Base-by-base conservation (phyloP, 2,113 vertebrate species). In the Lynx canadensis region DNA sequence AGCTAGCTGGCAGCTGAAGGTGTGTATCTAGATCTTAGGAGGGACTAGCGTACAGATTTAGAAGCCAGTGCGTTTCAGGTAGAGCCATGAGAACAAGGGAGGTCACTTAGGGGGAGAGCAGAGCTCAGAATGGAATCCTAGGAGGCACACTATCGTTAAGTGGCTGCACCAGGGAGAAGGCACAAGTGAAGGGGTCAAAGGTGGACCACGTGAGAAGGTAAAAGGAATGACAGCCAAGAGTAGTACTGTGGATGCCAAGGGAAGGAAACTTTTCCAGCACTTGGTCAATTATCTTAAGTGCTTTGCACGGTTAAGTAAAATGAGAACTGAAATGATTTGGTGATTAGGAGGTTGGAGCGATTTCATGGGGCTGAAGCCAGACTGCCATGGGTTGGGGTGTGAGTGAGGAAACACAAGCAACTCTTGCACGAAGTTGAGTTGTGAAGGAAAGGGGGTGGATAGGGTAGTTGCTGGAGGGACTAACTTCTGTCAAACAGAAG, bases 211-310 rank as follows among this genome's bases (percentile, higher is more conserved):
- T 11, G 68, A 19, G 27, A 31, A 63, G n/a, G 36, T 33, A 65
- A 45, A 66, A 86, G 83, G 38, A 55, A 15, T 36, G 55, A 23
- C 33, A 4, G 71, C 78, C 76, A 57, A n/a, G 74, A 76, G 79
- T 29, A 36, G 69, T 55, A 13, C 73, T 15, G 33, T 50, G 36
- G 31, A 55, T 4, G 48, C 80, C 74, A 93, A 92, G 66, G 23
- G 57, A 92, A 81, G 71, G 91, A 79, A 92, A 41, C 29, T 78
- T 91, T 94, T 96, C 83, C 88, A 91, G 60, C 14, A 41, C 81
- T 79, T 85, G 81, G 60, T 79, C 96, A 97, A 97, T 98, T 96
- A 97, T 50, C 78, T 93, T 98, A 97, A 98, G 97, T 97, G 96
- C 95, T 97, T 92, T 96, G 69, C 97, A 89, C 79, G 91, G 81